phyloP scores from a whole-genome alignment of 2,797 vertebrate species.

The Cryptoprocta ferox region DNA sequence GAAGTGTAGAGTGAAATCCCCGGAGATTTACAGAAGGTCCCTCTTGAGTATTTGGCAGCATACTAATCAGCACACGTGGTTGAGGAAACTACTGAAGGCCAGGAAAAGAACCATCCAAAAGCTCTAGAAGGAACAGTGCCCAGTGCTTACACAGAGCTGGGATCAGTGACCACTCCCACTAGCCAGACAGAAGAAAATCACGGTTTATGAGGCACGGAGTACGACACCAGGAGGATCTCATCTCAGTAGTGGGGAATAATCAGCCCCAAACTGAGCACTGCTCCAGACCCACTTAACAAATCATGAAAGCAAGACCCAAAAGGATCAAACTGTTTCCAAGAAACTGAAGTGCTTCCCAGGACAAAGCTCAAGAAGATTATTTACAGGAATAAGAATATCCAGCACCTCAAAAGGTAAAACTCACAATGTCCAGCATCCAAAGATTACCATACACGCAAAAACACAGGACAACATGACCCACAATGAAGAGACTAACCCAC shows the following conservation, averaged over 20 bases:
- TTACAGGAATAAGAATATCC: background rate
- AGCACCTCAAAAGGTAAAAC: conserved; percentile 20
- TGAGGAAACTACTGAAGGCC: background rate
- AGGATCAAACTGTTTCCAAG: background rate
- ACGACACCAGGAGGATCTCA: background rate
- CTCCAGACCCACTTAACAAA: background rate
- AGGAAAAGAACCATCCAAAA: conserved; percentile 6
- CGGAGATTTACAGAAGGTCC: background rate
- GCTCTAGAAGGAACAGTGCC: background rate
- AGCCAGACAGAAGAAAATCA: background rate
- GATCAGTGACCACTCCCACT: background rate
- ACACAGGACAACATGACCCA: background rate
- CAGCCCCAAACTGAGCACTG: background rate
- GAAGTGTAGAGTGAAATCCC: background rate
- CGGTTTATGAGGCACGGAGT: background rate
- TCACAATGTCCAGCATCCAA: background rate
- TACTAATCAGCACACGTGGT: background rate
- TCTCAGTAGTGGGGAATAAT: background rate
- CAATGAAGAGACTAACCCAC: background rate
- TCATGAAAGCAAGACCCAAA: background rate
- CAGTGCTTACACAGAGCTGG: background rate
- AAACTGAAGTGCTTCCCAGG: background rate
- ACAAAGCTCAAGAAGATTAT: background rate
- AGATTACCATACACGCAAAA: background rate
- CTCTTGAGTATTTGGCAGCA: background rate